Conservation (phyloP, 2,797 vertebrate species). For the Pygocentrus nattereri region DNA sequence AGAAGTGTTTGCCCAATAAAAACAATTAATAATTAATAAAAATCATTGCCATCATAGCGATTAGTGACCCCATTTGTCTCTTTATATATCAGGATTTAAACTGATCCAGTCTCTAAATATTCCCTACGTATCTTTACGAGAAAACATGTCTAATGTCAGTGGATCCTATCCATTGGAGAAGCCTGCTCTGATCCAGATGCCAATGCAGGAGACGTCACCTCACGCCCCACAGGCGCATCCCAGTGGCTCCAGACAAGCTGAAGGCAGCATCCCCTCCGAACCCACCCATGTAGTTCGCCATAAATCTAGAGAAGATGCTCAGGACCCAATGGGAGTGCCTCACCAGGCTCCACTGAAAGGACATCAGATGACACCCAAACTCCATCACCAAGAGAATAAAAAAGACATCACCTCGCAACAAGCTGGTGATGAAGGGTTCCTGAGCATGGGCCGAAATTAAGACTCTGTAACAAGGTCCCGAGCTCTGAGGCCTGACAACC, state of each 20-base stretch:
- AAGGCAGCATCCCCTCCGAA: slow-evolving; percentile 32
- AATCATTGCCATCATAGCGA: too few species aligned
- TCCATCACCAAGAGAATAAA: slow-evolving; percentile 89
- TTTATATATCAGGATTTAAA: too few species aligned
- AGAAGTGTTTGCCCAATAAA: too few species aligned
- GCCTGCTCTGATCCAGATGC: not conserved
- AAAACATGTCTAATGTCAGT: not conserved
- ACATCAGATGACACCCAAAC: slow-evolving; percentile 87
- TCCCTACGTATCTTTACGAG: too few species aligned
- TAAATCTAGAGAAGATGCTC: slow-evolving; percentile 53
- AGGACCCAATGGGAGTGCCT: slow-evolving; percentile 74
- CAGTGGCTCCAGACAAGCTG: slow-evolving; percentile 21
- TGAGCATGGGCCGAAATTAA: slow-evolving; percentile 90
- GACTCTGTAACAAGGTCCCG: slow-evolving; percentile 91
- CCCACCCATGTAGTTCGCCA: slow-evolving; percentile 27
- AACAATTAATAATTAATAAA: too few species aligned
- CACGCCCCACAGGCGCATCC: slow-evolving; percentile 16
- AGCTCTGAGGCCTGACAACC: slow-evolving; percentile 84
- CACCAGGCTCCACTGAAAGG: slow-evolving; percentile 84
- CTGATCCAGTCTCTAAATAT: too few species aligned
- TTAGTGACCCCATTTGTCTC: too few species aligned
- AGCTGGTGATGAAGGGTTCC: slow-evolving; percentile 91
- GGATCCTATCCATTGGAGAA: not conserved
- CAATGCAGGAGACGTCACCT: slow-evolving; percentile 7
- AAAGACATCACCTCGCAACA: slow-evolving; percentile 91